A percentile compares a stretch with the other conserved stretches of the same genome.
These are phyloP conservation scores for Phylloscopus trochiloides DNA, from an alignment of 2,113 vertebrate genomes.

Conservation along the genomic window DNA sequence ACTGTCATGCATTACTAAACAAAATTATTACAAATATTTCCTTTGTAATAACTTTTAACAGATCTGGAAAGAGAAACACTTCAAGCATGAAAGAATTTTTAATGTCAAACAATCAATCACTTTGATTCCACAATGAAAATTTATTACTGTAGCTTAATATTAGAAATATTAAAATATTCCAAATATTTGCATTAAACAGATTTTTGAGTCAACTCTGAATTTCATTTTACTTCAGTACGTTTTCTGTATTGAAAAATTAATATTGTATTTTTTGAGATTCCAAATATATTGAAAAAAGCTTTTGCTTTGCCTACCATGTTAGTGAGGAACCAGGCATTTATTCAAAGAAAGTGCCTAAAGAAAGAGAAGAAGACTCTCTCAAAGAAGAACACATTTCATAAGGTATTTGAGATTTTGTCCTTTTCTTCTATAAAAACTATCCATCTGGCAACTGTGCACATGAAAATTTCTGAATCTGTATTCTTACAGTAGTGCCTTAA, in stretches of 20 bases:
- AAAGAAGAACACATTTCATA: neutral
- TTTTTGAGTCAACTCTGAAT: neutral
- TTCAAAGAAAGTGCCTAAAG: neutral
- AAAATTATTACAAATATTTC: conserved; percentile 17
- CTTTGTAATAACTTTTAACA: neutral
- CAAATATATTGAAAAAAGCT: neutral
- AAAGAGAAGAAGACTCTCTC: neutral
- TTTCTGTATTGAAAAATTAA: neutral
- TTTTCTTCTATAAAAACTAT: neutral
- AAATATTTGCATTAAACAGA: neutral
- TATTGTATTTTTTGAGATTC: neutral
- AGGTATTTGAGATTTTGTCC: neutral
- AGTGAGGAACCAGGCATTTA: neutral
- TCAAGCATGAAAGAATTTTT: neutral
- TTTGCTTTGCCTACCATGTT: neutral
- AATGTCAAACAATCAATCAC: neutral
- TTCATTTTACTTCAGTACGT: neutral
- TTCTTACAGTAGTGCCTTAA: neutral
- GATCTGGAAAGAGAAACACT: neutral
- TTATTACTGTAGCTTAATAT: neutral
- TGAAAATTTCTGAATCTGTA: neutral
- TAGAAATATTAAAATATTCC: neutral
- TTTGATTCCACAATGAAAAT: neutral
- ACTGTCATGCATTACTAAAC: neutral
- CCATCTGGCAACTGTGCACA: neutral